Base-by-base conservation (phyloP, 2,888 invertebrate genomes). In the Dolichomitus sp. region DNA sequence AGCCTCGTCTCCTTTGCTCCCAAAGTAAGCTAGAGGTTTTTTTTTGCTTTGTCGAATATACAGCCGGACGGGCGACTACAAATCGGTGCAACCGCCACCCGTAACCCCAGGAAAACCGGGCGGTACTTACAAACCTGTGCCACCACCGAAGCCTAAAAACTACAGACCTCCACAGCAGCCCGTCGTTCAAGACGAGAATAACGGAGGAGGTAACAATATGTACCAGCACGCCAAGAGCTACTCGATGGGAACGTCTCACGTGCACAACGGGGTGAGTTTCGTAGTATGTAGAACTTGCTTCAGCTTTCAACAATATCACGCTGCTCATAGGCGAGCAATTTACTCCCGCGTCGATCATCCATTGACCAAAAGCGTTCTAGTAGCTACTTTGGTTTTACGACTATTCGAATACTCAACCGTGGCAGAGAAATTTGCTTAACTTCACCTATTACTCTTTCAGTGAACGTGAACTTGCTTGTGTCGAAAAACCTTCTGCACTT, bases 71-170 rank as follows among this genome's bases (percentile, higher is more conserved):
- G 92, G 93, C 23, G 93, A 93, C 86, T 93, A 93, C 88, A 94
- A 94, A 85, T 91, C 93, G 75, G 90, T 92, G 69, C 90, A 93
- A 70, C 90, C 92, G 11, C 85, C 90, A 0, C 92, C 92, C 81
- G 88, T 87, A 30, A 93, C 93, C 63, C 88, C 92, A 14, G 88
- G 88, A 14, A 86, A 86, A 65, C 91, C 90, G 87, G 81, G 91
- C 77, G 93, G 93, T 80, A 94, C 95, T 1, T 98, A 98, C 94
- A 98, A 98, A 93, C 98, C 98, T 0, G 96, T 98, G 74, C 98
- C 98, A 52, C 98, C 98, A 37, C 98, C 98, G 9, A 98, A 98
- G 91, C 98, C 98, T 61, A 98, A 98, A 92, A 98, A 98, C 94
- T 98, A 98, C 93, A 96, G 98, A 57, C 97, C 98, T 48, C 96